phyloP scores from a whole-genome alignment of 2,797 vertebrate species.

The Coluber constrictor region DNA sequence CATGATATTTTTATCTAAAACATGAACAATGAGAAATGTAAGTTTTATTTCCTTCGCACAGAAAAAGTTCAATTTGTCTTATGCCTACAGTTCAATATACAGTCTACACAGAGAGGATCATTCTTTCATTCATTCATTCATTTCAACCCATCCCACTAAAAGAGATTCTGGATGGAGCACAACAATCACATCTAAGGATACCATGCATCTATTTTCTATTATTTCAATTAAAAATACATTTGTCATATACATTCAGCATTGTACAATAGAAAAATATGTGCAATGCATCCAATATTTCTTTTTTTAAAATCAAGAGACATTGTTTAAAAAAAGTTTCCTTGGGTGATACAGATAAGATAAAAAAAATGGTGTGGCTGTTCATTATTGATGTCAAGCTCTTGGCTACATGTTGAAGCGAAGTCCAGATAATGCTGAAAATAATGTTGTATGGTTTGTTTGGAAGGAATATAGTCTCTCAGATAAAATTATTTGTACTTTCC shows the following conservation, averaged over 20 bases:
- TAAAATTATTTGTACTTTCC: background rate
- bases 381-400: background rate
- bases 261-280: background rate
- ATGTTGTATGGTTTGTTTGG: background rate
- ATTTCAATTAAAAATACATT: background rate
- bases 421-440: background rate
- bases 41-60: background rate
- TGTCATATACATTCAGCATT: background rate
- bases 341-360: background rate
- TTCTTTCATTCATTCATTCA: fast-evolving
- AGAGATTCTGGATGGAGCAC: background rate
- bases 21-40: background rate
- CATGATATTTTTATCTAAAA: background rate
- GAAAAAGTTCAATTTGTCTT: background rate
- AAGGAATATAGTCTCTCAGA: background rate
- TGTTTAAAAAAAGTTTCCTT: background rate
- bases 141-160: background rate
- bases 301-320: background rate
- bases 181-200: background rate
- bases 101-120: background rate
- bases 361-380: background rate
- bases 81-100: background rate
- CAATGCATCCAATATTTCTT: background rate
- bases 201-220: background rate
- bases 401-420: background rate